A percentile compares a stretch with the other conserved stretches of the same genome.
phyloP scores from a whole-genome alignment of 1,140 invertebrate species.

The Diuraphis noxia region DNA sequence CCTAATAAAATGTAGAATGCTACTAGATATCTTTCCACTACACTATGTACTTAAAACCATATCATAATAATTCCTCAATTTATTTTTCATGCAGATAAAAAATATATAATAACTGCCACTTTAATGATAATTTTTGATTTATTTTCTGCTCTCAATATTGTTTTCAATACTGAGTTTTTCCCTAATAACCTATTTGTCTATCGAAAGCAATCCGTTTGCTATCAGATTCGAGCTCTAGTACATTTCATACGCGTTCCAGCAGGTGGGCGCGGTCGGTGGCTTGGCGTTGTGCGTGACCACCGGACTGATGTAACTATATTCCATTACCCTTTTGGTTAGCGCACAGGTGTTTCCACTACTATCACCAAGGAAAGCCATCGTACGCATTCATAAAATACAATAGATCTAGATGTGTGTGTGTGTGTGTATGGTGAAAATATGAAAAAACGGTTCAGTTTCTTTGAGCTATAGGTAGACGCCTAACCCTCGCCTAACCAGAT shows the following conservation, averaged over 20 bases:
- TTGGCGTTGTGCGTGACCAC: not conserved
- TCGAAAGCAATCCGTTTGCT: not conserved
- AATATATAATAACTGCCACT: too few relatives aligned
- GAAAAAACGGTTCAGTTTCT: not conserved
- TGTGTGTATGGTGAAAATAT: not conserved
- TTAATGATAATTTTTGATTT: too few relatives aligned
- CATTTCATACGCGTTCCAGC: not conserved
- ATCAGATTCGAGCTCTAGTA: not conserved
- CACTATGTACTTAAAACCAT: too few relatives aligned
- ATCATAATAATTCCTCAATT: too few relatives aligned
- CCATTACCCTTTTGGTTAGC: conserved; percentile 10
- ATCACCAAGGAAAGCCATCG: not conserved
- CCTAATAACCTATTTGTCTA: not conserved
- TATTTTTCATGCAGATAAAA: too few relatives aligned
- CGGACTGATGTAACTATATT: not conserved
- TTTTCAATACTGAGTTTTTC: not conserved
- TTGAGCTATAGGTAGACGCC: not conserved
- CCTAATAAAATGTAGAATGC: too few relatives aligned
- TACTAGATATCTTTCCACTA: too few relatives aligned
- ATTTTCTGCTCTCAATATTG: not conserved
- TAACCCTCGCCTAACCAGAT: conserved; percentile 4
- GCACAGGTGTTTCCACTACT: not conserved
- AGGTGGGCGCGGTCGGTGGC: conserved; percentile 16
- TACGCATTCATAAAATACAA: not conserved
- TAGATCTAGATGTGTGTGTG: not conserved